phyloP scores from a whole-genome alignment of 2,113 vertebrate genomes.

The Hippocampus guttulatus region DNA sequence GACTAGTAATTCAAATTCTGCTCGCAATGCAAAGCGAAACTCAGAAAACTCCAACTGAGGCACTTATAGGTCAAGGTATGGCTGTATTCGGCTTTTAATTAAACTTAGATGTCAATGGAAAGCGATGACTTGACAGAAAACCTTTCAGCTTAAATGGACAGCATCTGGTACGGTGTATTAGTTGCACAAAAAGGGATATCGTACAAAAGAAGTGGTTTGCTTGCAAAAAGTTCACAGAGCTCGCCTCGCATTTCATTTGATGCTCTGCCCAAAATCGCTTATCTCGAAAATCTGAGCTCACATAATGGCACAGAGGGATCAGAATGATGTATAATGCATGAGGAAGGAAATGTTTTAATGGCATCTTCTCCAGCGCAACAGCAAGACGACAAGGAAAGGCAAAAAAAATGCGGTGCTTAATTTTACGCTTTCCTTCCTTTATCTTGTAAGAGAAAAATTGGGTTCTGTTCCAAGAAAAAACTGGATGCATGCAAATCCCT shows the following conservation, averaged over 20 bases:
- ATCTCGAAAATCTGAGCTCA: conserved; percentile 66
- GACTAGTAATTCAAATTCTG: no score
- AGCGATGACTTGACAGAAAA: conserved; percentile 2
- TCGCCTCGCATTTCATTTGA: conserved; percentile 61
- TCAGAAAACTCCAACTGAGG: neutral
- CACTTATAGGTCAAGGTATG: neutral
- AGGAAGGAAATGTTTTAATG: conserved; percentile 61
- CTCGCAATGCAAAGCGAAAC: neutral
- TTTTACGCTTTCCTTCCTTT: conserved; percentile 38
- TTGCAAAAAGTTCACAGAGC: conserved; percentile 16
- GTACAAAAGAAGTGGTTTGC: conserved; percentile 27
- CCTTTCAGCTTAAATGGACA: neutral
- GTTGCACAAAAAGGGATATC: conserved; percentile 9
- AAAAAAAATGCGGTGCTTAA: conserved; percentile 52
- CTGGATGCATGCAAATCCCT: neutral
- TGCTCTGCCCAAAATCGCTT: conserved; percentile 63
- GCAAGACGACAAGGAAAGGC: conserved; percentile 40
- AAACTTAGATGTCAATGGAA: neutral
- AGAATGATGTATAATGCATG: conserved; percentile 66
- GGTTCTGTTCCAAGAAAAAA: neutral
- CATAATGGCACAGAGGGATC: conserved; percentile 60
- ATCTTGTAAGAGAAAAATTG: conserved; percentile 44
- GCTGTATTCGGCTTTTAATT: neutral
- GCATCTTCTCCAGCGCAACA: conserved; percentile 58
- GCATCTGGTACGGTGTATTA: neutral